Percentiles rank a stretch among this genome's conserved stretches.
Evolutionary conservation across 2,797 vertebrate species (phyloP).

Genomic region (Sandelia bainsii): DNA sequence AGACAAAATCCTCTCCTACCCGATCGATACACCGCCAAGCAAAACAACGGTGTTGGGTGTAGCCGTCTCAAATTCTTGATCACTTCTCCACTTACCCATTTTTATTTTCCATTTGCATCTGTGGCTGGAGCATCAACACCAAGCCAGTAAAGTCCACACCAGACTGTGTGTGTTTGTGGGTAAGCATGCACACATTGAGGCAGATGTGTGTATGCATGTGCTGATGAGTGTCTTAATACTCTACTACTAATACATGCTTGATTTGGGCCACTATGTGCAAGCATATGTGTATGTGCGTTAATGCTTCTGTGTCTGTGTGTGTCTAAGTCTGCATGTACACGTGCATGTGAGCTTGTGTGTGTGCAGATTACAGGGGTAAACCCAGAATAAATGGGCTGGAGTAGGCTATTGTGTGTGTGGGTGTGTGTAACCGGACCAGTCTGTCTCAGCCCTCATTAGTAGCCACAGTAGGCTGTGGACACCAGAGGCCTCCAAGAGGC

Average conservation of each 20-base stretch:
- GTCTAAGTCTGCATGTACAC: not conserved
- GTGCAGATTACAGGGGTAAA: conserved; percentile 76
- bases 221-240: not conserved
- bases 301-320: not conserved
- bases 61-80: conserved; percentile 76
- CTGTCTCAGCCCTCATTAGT: conserved; percentile 82
- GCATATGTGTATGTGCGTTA: no score
- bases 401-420: conserved; percentile 45
- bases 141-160: conserved; percentile 56
- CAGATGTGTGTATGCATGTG: conserved; percentile 17
- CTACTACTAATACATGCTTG: not conserved
- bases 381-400: conserved; percentile 78
- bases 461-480: conserved; percentile 67
- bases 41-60: conserved; percentile 73
- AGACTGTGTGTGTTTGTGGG: conserved; percentile 71
- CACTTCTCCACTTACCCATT: conserved; percentile 39
- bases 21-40: conserved; percentile 73
- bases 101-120: conserved; percentile 71
- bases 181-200: conserved; percentile 28
- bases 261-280: not conserved
- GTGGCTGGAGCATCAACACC: conserved; percentile 72
- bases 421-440: conserved; percentile 80
- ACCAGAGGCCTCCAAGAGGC: conserved; percentile 73
- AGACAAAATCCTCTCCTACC: conserved; percentile 54
- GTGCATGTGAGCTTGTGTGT: conserved; percentile 6